Percentiles rank a stretch among this genome's conserved stretches.
phyloP scores from a whole-genome alignment of 2,888 invertebrate genomes.

The Lithophane ornitopus region DNA sequence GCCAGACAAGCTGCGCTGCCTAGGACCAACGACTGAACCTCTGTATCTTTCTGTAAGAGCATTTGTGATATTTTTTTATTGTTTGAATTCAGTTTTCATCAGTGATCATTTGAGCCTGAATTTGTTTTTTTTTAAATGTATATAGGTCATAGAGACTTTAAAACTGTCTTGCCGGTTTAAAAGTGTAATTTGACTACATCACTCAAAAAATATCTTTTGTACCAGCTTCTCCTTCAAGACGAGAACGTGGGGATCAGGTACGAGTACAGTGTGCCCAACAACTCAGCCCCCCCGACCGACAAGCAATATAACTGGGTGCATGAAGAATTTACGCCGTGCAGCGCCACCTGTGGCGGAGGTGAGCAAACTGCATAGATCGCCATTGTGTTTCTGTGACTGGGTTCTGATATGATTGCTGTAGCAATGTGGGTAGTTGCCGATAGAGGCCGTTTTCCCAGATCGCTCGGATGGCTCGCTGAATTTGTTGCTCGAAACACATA shows the following conservation, averaged over 20 bases:
- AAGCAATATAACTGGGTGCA: constrained; percentile 95
- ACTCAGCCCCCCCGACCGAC: constrained; percentile 91
- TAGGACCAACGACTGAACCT: constrained; percentile 97
- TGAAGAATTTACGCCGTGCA: constrained; percentile 95
- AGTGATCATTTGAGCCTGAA: too few relatives aligned
- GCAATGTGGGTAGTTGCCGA: neutral
- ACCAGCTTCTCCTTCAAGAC: constrained; percentile 94
- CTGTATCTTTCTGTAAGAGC: constrained; percentile 94
- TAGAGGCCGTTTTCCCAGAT: constrained; percentile 23
- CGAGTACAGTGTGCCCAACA: constrained; percentile 96
- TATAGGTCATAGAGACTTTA: neutral
- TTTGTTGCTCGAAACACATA: neutral
- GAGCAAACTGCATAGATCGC: constrained; percentile 17
- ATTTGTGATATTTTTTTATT: too few relatives aligned
- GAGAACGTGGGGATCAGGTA: constrained; percentile 96
- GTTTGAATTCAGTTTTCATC: neutral
- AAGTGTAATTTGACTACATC: neutral
- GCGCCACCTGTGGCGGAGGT: constrained; percentile 97
- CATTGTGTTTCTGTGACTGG: too few relatives aligned
- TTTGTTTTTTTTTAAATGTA: neutral
- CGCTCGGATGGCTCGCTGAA: neutral
- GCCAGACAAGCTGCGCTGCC: constrained; percentile 95
- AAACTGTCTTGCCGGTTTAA: neutral
- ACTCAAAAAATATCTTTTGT: neutral
- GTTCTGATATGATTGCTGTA: neutral